Evolutionary conservation across 2,113 vertebrate species (phyloP).

Genomic region (Apistogramma diplotaenia): DNA sequence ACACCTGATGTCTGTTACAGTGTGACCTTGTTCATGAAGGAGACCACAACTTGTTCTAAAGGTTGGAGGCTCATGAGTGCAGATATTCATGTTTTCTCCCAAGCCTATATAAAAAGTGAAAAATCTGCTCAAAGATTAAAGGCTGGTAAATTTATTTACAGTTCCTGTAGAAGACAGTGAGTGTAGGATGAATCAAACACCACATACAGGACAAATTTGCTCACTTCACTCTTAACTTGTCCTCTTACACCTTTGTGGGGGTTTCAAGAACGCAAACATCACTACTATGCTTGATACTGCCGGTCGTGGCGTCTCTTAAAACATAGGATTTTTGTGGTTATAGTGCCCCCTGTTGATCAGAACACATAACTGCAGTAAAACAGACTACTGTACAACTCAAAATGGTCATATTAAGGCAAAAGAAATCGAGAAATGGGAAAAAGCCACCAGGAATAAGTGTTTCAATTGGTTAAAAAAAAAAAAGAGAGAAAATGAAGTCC

Average conservation of each 20-base stretch:
- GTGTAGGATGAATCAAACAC: fast-evolving
- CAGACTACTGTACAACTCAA: too few relatives aligned
- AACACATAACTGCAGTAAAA: neutral
- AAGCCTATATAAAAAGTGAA: too few relatives aligned
- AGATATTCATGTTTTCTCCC: too few relatives aligned
- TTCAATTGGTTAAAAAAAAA: neutral
- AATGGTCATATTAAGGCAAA: neutral
- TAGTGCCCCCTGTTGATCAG: neutral
- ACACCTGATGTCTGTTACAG: too few relatives aligned
- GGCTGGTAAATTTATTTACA: neutral
- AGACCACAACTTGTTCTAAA: too few relatives aligned
- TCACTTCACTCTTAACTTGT: neutral
- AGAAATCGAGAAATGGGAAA: neutral
- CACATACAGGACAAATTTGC: neutral
- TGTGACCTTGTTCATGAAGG: too few relatives aligned
- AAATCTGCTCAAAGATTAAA: neutral
- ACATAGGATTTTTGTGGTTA: neutral
- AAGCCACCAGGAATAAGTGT: fast-evolving
- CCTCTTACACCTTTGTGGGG: neutral
- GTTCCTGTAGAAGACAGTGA: neutral
- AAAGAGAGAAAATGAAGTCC: neutral
- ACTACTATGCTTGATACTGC: neutral
- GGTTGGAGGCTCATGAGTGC: too few relatives aligned
- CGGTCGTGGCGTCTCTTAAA: neutral
- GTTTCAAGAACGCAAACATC: neutral